These are phyloP conservation scores for Trypoxylus dichotomus DNA, from an alignment of 1,140 invertebrate species.

Conservation along the genomic window DNA sequence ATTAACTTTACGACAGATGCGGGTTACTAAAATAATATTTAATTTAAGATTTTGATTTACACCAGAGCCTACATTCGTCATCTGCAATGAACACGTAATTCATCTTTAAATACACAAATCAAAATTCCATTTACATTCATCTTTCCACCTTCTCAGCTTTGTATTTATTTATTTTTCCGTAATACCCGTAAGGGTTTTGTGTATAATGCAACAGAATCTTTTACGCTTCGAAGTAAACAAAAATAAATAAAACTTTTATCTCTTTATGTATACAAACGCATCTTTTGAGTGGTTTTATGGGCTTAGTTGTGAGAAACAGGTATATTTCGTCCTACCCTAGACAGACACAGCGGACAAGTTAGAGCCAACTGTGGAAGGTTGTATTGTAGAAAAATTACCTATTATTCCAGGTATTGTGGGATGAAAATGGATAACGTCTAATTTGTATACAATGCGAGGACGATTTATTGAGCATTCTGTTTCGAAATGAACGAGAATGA, in stretches of 20 bases:
- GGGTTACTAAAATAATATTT: slow-evolving; percentile 19
- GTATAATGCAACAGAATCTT: background rate
- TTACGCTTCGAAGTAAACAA: background rate
- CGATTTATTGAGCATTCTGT: background rate
- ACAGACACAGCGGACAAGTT: background rate
- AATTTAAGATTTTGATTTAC: slow-evolving; percentile 13
- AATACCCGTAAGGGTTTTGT: background rate
- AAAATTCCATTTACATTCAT: background rate
- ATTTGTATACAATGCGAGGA: background rate
- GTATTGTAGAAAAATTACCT: background rate
- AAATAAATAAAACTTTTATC: slow-evolving; percentile 22
- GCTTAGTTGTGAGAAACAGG: slow-evolving; percentile 5
- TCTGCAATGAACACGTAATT: background rate
- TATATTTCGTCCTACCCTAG: background rate
- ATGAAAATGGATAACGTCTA: slow-evolving; percentile 3
- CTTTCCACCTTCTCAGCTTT: too few species aligned
- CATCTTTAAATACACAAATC: background rate
- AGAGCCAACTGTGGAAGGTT: background rate
- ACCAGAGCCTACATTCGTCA: background rate
- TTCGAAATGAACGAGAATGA: background rate
- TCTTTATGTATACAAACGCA: slow-evolving; percentile 1
- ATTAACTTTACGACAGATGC: slow-evolving; percentile 20
- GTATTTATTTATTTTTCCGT: background rate
- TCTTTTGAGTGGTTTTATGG: background rate
- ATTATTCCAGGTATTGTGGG: background rate